Evolutionary conservation across 2,113 vertebrate genomes (phyloP).

Genomic region (Synchiropus splendidus): DNA sequence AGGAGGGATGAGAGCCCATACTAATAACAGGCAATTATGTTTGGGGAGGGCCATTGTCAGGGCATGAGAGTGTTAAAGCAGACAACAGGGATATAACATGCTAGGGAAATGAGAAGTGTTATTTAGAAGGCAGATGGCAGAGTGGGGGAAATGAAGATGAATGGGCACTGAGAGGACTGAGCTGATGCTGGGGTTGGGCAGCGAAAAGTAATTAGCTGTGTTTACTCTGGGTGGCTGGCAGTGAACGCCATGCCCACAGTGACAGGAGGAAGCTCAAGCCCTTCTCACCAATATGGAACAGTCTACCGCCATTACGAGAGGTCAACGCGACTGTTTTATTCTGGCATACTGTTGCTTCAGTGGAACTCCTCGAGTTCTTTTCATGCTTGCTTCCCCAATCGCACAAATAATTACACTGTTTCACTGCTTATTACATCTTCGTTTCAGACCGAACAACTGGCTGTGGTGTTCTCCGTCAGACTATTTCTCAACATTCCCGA

Average conservation of each 20-base stretch:
- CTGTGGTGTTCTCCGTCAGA: constrained; percentile 26
- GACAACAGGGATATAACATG: constrained; percentile 48
- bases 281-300: constrained; percentile 63
- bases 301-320: constrained; percentile 34
- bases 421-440: constrained; percentile 16
- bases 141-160: constrained; percentile 70
- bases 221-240: constrained; percentile 69
- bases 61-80: constrained; percentile 52
- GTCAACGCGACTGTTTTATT: too few species aligned
- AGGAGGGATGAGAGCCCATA: constrained; percentile 42
- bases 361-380: too few species aligned
- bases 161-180: constrained; percentile 69
- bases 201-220: constrained; percentile 76
- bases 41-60: constrained; percentile 51
- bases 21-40: constrained; percentile 67
- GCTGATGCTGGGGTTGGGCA: constrained; percentile 64
- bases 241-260: constrained; percentile 57
- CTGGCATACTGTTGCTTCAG: too few species aligned
- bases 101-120: constrained; percentile 62
- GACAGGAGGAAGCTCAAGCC: constrained; percentile 60
- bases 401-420: not conserved
- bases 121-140: constrained; percentile 71
- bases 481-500: constrained; percentile 48
- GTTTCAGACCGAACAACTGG: constrained; percentile 25
- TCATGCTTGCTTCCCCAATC: not conserved